Conservation (phyloP, 1,140 invertebrate genomes). For the Zaprionus gabonicus region DNA sequence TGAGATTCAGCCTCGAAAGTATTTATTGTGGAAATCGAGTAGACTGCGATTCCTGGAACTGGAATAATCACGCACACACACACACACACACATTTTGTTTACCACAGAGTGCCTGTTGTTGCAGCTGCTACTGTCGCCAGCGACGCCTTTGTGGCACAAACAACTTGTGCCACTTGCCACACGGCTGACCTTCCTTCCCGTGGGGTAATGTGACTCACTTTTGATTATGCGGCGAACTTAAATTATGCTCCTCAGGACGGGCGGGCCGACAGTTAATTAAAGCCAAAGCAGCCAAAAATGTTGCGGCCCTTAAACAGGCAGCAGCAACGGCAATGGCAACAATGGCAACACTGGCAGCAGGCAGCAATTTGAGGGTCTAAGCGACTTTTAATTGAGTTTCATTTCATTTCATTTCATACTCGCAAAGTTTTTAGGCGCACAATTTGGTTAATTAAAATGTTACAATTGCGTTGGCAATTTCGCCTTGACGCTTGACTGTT, state of each 20-base stretch:
- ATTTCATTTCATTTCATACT: slow-evolving; percentile 54
- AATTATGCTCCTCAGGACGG: slow-evolving; percentile 44
- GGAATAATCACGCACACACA: background rate
- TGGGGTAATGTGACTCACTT: slow-evolving; percentile 45
- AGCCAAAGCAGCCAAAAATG: slow-evolving; percentile 35
- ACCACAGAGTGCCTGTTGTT: slow-evolving; percentile 1
- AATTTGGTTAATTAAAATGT: slow-evolving; percentile 82
- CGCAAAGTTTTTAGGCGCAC: slow-evolving; percentile 63
- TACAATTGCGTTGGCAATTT: slow-evolving; percentile 77
- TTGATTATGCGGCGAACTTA: slow-evolving; percentile 54
- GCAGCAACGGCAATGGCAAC: background rate
- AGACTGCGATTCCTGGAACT: slow-evolving; percentile 6
- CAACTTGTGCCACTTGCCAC: slow-evolving; percentile 27
- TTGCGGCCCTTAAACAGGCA: slow-evolving; percentile 17
- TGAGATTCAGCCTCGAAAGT: background rate
- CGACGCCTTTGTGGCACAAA: slow-evolving; percentile 26
- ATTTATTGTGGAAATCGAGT: slow-evolving; percentile 5
- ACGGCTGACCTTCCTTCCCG: slow-evolving; percentile 43
- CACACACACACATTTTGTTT: slow-evolving; percentile 4
- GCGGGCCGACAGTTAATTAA: slow-evolving; percentile 61
- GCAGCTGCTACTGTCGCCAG: background rate
- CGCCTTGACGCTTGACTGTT: slow-evolving; percentile 29
- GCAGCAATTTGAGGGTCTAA: slow-evolving; percentile 60
- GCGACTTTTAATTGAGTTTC: slow-evolving; percentile 82
- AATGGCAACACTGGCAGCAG: slow-evolving; percentile 2